phyloP scores from a whole-genome alignment of 2,113 vertebrate species.

The Corvus cornix region DNA sequence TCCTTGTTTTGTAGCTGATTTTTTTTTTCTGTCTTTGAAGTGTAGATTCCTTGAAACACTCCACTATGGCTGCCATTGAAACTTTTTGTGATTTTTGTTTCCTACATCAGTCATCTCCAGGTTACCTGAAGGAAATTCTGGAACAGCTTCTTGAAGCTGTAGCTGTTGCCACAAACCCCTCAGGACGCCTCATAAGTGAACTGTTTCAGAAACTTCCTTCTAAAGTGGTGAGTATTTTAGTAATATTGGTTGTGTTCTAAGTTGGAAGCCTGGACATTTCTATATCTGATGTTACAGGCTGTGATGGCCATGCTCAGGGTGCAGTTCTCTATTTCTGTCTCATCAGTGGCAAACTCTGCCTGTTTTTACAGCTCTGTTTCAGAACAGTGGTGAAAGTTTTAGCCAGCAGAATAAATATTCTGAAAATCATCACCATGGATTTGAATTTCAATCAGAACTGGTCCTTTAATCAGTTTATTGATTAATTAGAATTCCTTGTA shows the following conservation, averaged over 20 bases:
- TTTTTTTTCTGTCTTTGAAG: background rate
- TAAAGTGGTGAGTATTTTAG: slow-evolving; percentile 85
- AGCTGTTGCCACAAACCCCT: slow-evolving; percentile 87
- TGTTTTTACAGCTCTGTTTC: background rate
- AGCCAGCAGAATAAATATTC: background rate
- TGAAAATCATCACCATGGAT: background rate
- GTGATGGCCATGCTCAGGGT: background rate
- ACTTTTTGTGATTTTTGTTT: background rate
- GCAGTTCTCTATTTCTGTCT: background rate
- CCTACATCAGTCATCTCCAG: slow-evolving; percentile 76
- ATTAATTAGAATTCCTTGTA: background rate
- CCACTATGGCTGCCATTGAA: background rate
- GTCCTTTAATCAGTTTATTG: background rate
- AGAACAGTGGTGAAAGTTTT: background rate
- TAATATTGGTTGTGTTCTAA: background rate
- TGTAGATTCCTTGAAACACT: background rate
- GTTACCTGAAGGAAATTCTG: slow-evolving; percentile 89
- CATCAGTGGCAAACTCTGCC: background rate
- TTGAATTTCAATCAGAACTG: background rate
- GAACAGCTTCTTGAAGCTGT: slow-evolving; percentile 94
- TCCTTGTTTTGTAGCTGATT: background rate
- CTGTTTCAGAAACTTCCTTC: slow-evolving; percentile 98
- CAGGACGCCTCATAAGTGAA: slow-evolving; percentile 91
- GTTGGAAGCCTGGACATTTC: background rate
- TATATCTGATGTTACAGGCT: background rate